These are phyloP conservation scores for Holacanthus passer DNA, from an alignment of 2,113 vertebrate genomes.

Conservation along the genomic window DNA sequence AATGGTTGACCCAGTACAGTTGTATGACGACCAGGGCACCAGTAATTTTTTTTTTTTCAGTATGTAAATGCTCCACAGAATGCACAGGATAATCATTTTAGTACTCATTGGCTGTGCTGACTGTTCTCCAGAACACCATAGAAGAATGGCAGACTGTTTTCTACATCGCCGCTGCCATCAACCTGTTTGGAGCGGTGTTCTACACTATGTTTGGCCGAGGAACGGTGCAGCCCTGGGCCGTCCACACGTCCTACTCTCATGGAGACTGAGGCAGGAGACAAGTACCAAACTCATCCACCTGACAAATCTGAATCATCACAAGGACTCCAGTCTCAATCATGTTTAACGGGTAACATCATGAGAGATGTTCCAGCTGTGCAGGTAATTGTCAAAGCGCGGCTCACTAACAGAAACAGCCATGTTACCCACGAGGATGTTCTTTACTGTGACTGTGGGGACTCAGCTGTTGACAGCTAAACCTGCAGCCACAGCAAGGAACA, in stretches of 20 bases:
- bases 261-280: conserved; percentile 54
- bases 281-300: neutral
- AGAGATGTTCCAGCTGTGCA: neutral
- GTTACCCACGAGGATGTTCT: neutral
- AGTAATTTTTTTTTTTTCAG: neutral
- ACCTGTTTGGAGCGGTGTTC: conserved; percentile 91
- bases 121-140: conserved; percentile 89
- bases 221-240: conserved; percentile 92
- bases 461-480: neutral
- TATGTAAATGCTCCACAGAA: neutral
- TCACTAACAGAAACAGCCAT: conserved; percentile 13
- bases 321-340: neutral
- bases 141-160: conserved; percentile 95
- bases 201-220: conserved; percentile 91
- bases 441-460: conserved; percentile 7
- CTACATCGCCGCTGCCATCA: conserved; percentile 93
- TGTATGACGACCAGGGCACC: neutral
- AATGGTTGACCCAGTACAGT: neutral
- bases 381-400: neutral
- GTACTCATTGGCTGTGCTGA: neutral
- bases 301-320: neutral
- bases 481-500: neutral
- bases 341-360: neutral
- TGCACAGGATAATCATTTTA: neutral
- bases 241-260: conserved; percentile 80